phyloP scores from a whole-genome alignment of 2,888 invertebrate genomes.

The Hydroisotoma schaefferi region DNA sequence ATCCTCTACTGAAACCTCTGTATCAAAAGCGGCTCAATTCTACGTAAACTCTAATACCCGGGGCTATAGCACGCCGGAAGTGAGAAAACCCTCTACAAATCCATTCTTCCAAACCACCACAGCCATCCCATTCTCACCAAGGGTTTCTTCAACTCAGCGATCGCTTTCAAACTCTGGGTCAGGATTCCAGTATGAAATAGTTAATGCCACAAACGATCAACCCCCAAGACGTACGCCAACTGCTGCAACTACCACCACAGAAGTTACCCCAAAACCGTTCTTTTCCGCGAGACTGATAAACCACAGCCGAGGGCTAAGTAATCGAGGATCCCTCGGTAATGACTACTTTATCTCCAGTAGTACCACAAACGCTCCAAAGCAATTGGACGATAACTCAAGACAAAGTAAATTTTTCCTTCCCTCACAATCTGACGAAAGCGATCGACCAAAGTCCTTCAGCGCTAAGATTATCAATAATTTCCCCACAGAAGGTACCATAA shows the following conservation, averaged over 20 bases:
- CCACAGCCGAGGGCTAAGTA: constrained; percentile 2
- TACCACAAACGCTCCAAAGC: not conserved
- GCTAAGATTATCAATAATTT: not conserved
- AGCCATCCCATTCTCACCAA: not conserved
- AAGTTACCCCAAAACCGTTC: not conserved
- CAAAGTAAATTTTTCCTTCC: not conserved
- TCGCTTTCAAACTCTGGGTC: constrained; percentile 11
- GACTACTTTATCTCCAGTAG: too few species aligned
- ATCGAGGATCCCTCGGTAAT: not conserved
- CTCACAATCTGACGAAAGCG: not conserved
- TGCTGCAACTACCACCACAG: not conserved
- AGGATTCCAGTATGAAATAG: constrained; percentile 2
- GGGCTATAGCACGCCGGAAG: constrained; percentile 30
- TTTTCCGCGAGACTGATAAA: not conserved
- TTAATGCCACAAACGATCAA: constrained; percentile 10
- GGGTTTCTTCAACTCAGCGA: not conserved
- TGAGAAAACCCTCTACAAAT: constrained; percentile 27
- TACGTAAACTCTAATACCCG: constrained; percentile 25
- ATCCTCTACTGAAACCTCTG: constrained; percentile 23
- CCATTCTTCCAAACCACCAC: constrained; percentile 21
- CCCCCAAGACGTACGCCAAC: constrained; percentile 9
- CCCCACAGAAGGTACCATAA: not conserved
- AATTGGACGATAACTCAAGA: not conserved
- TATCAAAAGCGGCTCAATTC: constrained; percentile 39
- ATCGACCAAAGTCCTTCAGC: not conserved